Evolutionary conservation across 2,113 vertebrate genomes (phyloP).

Genomic region (Oreotrochilus melanogaster): DNA sequence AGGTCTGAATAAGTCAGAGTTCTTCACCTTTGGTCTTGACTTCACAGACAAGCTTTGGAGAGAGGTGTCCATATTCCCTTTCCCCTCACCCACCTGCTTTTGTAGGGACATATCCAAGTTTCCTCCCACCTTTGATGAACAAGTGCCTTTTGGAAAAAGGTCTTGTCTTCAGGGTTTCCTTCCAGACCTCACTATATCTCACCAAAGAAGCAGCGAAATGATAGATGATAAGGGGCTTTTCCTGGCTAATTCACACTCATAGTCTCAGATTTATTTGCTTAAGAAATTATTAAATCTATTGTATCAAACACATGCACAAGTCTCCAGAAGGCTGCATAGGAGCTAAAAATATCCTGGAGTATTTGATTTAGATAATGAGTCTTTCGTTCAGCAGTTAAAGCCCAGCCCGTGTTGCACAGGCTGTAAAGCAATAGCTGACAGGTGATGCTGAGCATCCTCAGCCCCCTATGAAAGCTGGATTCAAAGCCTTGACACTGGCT

Average conservation of each 20-base stretch:
- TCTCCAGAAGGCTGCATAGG: neutral
- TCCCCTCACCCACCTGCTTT: neutral
- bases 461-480: neutral
- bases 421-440: neutral
- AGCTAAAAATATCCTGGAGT: rapidly evolving
- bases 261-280: neutral
- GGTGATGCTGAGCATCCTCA: neutral
- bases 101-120: neutral
- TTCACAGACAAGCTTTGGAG: neutral
- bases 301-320: rapidly evolving
- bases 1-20: neutral
- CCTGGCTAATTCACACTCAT: neutral
- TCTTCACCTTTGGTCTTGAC: neutral
- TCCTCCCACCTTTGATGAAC: neutral
- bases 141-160: neutral
- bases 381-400: neutral
- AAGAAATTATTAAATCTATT: neutral
- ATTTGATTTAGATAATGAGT: neutral
- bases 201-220: neutral
- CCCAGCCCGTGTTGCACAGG: rapidly evolving
- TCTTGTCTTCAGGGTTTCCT: neutral
- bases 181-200: neutral
- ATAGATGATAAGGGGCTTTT: neutral
- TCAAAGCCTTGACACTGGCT: neutral
- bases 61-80: neutral